phyloP scores from a whole-genome alignment of 2,113 vertebrate genomes.

The Ptilorrhoa leucosticta region DNA sequence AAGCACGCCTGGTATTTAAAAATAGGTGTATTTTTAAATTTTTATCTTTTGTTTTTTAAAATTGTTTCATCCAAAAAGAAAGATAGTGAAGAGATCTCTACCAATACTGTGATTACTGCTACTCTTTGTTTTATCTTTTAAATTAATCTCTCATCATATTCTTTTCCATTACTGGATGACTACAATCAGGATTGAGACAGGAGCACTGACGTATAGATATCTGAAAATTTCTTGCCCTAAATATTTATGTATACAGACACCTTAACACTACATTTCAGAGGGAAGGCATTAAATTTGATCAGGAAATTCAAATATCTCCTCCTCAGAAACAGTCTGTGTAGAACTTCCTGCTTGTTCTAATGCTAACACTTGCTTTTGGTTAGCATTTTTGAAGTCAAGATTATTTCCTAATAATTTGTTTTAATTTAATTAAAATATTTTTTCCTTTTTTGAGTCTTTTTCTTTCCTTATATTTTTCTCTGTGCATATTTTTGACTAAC shows the following conservation, averaged over 20 bases:
- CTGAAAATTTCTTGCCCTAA: neutral
- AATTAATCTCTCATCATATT: neutral
- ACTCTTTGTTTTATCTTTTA: neutral
- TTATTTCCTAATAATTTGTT: neutral
- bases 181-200: neutral
- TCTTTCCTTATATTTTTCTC: neutral
- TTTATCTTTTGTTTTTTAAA: neutral
- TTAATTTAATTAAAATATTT: neutral
- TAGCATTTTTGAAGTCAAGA: neutral
- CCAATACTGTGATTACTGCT: neutral
- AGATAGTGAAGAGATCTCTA: neutral
- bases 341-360: neutral
- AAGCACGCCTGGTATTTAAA: neutral
- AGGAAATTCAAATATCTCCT: neutral
- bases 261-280: neutral
- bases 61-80: neutral
- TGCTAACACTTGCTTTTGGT: rapidly evolving
- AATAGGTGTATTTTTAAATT: neutral
- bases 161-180: neutral
- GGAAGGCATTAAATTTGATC: neutral
- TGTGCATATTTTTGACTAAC: neutral
- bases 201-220: rapidly evolving
- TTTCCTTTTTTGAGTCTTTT: neutral
- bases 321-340: neutral
- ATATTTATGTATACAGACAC: neutral